Percentiles rank a stretch among this genome's conserved stretches.
Evolutionary conservation across 2,888 invertebrate species (phyloP).

Genomic region (Alsophila aescularia): DNA sequence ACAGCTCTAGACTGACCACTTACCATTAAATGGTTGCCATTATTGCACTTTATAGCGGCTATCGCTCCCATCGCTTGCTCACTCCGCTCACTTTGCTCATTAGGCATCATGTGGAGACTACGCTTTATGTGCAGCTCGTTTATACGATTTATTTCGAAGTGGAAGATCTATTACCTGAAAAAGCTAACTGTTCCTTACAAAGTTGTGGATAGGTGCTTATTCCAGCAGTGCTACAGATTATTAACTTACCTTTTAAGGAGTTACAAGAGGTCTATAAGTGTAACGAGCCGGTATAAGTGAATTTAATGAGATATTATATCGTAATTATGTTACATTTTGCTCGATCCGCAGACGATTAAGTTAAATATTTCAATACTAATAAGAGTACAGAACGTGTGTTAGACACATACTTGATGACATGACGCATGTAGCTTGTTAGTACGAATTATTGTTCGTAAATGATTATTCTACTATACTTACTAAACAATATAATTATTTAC

Average conservation of each 20-base stretch:
- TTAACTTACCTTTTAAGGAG: too few species aligned
- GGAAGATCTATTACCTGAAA: constrained; percentile 1
- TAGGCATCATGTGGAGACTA: neutral
- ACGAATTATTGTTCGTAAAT: too few species aligned
- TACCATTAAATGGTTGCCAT: neutral
- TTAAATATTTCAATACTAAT: too few species aligned
- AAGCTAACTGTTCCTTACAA: constrained; percentile 3
- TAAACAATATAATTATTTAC: too few species aligned
- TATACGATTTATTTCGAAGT: constrained; percentile 1
- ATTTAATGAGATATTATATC: too few species aligned
- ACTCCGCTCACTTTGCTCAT: neutral
- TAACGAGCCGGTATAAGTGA: too few species aligned
- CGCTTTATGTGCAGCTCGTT: neutral
- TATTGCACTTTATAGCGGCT: neutral
- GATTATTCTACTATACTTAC: too few species aligned
- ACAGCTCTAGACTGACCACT: neutral
- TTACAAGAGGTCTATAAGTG: neutral
- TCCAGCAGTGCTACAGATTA: neutral
- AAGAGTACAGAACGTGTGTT: too few species aligned
- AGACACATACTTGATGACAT: too few species aligned
- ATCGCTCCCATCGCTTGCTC: constrained; percentile 2
- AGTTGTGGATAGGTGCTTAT: constrained; percentile 1
- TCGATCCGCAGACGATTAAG: too few species aligned
- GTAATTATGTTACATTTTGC: too few species aligned
- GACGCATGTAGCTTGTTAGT: too few species aligned